Percentiles rank a stretch among this genome's conserved stretches.
These are phyloP conservation scores for Abramis brama DNA, from an alignment of 2,113 vertebrate genomes.

Conservation along the genomic window DNA sequence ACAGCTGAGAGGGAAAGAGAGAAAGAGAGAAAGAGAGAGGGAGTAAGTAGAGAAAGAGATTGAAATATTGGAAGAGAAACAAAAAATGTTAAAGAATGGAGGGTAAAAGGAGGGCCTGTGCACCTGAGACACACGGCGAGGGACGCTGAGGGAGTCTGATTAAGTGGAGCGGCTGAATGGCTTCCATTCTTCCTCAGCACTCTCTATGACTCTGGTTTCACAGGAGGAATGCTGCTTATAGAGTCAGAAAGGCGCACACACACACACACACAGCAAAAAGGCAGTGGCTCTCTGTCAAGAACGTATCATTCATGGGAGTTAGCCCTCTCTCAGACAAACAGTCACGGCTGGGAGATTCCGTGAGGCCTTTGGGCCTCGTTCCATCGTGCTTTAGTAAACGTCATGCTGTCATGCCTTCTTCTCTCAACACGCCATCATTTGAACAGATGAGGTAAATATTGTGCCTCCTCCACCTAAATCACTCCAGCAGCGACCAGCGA, in stretches of 20 bases:
- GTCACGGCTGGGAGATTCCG: constrained; percentile 36
- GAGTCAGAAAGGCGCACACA: constrained; percentile 38
- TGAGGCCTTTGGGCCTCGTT: constrained; percentile 18
- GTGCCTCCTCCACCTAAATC: constrained; percentile 15
- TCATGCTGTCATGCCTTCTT: constrained; percentile 9
- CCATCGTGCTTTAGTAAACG: constrained; percentile 19
- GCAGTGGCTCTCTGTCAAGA: constrained; percentile 32
- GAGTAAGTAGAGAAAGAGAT: constrained; percentile 15
- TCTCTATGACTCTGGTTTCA: constrained; percentile 51
- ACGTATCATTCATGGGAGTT: background rate
- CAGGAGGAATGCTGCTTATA: constrained; percentile 49
- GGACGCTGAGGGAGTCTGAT: constrained; percentile 42
- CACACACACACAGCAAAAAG: background rate
- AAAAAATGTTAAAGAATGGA: background rate
- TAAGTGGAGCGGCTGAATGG: constrained; percentile 53
- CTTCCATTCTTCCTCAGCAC: constrained; percentile 43
- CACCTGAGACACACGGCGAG: constrained; percentile 18
- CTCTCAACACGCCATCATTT: constrained; percentile 32
- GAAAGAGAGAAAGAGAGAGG: background rate
- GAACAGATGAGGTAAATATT: constrained; percentile 34
- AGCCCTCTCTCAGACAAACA: constrained; percentile 23
- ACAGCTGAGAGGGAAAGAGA: background rate
- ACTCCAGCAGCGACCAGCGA: background rate
- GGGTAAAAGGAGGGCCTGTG: background rate
- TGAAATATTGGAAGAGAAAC: constrained; percentile 24